Conservation (phyloP, 2,797 vertebrate genomes). For the Chelidonichthys spinosus region DNA sequence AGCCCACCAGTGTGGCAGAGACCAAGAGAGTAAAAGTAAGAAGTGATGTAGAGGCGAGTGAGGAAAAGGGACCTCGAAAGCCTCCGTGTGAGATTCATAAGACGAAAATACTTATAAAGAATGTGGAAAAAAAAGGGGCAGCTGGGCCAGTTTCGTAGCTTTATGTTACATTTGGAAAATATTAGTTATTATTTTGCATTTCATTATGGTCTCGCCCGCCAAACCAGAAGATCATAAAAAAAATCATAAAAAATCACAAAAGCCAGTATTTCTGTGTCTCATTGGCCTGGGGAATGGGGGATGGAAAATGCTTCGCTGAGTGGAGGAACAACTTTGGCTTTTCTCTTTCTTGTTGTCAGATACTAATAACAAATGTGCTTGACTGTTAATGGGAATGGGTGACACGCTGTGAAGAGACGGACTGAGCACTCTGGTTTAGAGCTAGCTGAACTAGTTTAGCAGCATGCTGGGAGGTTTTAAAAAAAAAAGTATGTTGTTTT, state of each 20-base stretch:
- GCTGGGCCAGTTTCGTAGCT: slow-evolving; percentile 72
- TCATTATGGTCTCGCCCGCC: slow-evolving; percentile 78
- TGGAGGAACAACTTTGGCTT: slow-evolving; percentile 65
- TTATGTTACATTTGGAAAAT: slow-evolving; percentile 86
- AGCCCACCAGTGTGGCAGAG: slow-evolving; percentile 52
- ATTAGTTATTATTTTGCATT: slow-evolving; percentile 86
- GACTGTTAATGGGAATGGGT: slow-evolving; percentile 38
- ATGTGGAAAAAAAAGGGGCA: slow-evolving; percentile 58
- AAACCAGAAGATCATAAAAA: slow-evolving; percentile 80
- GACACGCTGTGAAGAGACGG: slow-evolving; percentile 47
- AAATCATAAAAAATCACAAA: slow-evolving; percentile 79
- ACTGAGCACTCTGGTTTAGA: slow-evolving; percentile 39
- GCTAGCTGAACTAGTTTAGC: slow-evolving; percentile 45
- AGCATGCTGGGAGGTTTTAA: slow-evolving; percentile 26
- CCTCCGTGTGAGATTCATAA: slow-evolving; percentile 63
- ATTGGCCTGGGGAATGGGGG: slow-evolving; percentile 48
- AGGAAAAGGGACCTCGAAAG: slow-evolving; percentile 64
- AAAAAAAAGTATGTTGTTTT: too few species aligned
- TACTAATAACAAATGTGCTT: slow-evolving; percentile 53
- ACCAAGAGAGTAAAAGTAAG: slow-evolving; percentile 33
- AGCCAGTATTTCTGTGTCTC: slow-evolving; percentile 77
- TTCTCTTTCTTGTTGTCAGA: slow-evolving; percentile 57
- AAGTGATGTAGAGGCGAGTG: slow-evolving; percentile 13
- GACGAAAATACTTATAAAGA: slow-evolving; percentile 69
- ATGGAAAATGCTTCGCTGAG: slow-evolving; percentile 66